Conservation (phyloP, 2,797 vertebrate genomes). For the Syncerus caffer region DNA sequence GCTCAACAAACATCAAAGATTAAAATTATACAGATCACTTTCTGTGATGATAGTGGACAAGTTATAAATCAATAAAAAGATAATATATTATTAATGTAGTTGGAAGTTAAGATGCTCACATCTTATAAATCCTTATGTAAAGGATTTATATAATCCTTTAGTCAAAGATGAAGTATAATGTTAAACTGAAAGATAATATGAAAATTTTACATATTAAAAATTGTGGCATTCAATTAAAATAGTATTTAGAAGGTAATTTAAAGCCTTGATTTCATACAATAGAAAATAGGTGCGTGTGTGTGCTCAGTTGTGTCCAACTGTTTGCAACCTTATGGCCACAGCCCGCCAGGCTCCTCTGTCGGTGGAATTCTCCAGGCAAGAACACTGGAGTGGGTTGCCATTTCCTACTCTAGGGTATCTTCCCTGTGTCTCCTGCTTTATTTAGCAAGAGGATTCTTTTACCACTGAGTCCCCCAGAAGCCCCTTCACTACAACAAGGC, state of each 20-base stretch:
- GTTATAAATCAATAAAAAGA: not conserved
- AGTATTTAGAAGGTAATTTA: not conserved
- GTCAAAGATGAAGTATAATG: not conserved
- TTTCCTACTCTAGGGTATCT: not conserved
- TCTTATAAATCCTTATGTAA: not conserved
- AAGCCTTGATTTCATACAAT: not conserved
- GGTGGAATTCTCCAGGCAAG: not conserved
- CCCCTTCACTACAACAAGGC: not conserved
- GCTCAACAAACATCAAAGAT: not conserved
- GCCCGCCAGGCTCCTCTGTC: not conserved
- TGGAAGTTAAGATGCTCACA: not conserved
- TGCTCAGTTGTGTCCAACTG: not conserved
- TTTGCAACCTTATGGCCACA: not conserved
- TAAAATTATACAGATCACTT: not conserved
- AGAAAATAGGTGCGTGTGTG: not conserved
- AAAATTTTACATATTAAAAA: not conserved
- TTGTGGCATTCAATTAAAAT: not conserved
- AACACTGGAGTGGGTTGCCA: not conserved
- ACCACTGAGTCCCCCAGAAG: not conserved
- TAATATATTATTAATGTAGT: not conserved
- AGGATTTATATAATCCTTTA: not conserved
- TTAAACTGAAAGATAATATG: not conserved
- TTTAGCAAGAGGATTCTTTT: not conserved
- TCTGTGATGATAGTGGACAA: not conserved
- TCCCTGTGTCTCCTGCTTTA: not conserved